Percentiles rank a stretch among this genome's conserved stretches.
These are phyloP conservation scores for Bombylius major DNA, from an alignment of 2,888 invertebrate genomes.

Conservation along the genomic window DNA sequence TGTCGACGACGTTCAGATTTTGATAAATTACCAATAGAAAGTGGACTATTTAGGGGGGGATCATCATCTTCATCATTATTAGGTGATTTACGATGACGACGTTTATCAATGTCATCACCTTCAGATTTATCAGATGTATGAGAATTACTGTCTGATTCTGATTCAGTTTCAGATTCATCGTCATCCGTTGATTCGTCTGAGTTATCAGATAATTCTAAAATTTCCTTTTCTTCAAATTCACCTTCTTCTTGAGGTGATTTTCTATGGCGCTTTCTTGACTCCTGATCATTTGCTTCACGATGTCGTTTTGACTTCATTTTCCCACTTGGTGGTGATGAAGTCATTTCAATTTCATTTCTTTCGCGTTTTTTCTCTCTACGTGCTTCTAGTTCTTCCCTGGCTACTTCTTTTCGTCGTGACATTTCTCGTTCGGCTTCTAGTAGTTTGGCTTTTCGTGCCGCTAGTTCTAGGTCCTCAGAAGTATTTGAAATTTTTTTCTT, in stretches of 20 bases:
- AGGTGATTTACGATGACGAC: constrained; percentile 22
- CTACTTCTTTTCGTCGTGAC: constrained; percentile 63
- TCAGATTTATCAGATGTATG: constrained; percentile 25
- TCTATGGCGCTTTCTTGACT: not conserved
- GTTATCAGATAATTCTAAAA: constrained; percentile 32
- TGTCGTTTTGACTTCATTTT: constrained; percentile 1
- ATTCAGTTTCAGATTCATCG: constrained; percentile 38
- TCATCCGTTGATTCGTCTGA: constrained; percentile 21
- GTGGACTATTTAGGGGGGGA: constrained; percentile 40
- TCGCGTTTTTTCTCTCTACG: constrained; percentile 50
- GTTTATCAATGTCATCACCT: constrained; percentile 27
- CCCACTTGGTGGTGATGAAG: not conserved
- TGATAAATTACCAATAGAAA: constrained; percentile 41
- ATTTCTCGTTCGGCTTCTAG: constrained; percentile 63
- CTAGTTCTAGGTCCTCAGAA: constrained; percentile 38
- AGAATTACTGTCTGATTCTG: constrained; percentile 33
- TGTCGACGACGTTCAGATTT: constrained; percentile 23
- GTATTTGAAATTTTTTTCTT: not conserved
- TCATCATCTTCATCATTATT: constrained; percentile 21
- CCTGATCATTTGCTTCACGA: not conserved
- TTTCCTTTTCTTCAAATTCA: constrained; percentile 16
- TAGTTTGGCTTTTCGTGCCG: constrained; percentile 52
- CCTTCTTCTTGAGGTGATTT: constrained; percentile 20
- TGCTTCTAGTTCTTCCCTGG: constrained; percentile 59
- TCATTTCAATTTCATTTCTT: constrained; percentile 25